Evolutionary conservation across 2,797 vertebrate species (phyloP).

Genomic region (Semotilus atromaculatus): DNA sequence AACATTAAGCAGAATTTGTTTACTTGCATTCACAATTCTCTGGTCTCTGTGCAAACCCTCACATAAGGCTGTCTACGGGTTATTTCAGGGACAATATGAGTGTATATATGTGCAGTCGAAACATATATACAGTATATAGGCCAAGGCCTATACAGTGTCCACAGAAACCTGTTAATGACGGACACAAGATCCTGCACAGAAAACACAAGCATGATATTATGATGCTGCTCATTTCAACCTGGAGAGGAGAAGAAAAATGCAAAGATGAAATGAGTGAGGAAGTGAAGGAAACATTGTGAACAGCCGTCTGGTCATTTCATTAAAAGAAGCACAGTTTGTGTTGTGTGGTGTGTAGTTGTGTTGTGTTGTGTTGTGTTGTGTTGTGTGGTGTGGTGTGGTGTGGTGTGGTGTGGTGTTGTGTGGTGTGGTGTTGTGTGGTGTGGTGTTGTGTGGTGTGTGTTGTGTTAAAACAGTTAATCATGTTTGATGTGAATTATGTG

Average conservation of each 20-base stretch:
- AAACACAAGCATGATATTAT: conserved; percentile 53
- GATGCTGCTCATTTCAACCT: conserved; percentile 69
- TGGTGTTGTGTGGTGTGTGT: no score
- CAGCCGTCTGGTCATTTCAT: conserved; percentile 14
- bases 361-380: no score
- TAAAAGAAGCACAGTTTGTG: conserved; percentile 9
- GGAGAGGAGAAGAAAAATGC: conserved; percentile 66
- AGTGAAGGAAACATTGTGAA: conserved; percentile 38
- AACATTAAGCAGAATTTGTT: neutral
- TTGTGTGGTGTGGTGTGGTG: no score
- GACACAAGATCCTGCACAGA: conserved; percentile 69
- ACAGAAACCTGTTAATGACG: conserved; percentile 60
- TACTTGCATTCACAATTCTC: neutral
- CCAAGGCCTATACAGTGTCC: conserved; percentile 70
- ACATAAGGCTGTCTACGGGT: conserved; percentile 52
- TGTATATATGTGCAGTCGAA: conserved; percentile 81
- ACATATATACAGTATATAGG: conserved; percentile 84
- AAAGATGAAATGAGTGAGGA: conserved; percentile 49
- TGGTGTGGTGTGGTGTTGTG: no score
- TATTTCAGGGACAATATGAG: conserved; percentile 66
- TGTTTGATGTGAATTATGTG: no score
- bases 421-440: no score
- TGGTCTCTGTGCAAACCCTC: conserved; percentile 15
- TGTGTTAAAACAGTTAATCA: no score
- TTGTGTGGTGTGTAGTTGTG: no score